Evolutionary conservation across 2,113 vertebrate genomes (phyloP).

Genomic region (Lagopus leucura): DNA sequence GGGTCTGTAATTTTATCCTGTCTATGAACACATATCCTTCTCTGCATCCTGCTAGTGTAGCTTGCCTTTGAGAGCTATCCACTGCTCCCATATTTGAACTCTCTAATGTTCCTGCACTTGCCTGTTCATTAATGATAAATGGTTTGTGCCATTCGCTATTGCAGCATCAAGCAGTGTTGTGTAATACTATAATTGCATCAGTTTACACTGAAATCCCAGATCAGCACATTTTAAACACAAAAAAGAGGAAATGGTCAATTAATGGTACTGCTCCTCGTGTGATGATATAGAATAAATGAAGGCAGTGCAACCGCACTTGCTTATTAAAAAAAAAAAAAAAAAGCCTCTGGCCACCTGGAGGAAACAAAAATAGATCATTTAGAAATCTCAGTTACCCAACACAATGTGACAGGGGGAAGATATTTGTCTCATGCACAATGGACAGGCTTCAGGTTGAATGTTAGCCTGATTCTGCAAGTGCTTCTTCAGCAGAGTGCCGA

Average conservation of each 20-base stretch:
- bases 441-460: background rate
- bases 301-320: background rate
- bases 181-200: background rate
- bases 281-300: background rate
- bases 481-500: background rate
- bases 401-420: background rate
- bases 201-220: background rate
- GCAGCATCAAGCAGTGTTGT: background rate
- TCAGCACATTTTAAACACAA: background rate
- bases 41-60: background rate
- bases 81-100: background rate
- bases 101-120: background rate
- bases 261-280: background rate
- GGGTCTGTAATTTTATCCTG: background rate
- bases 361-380: background rate
- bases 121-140: background rate
- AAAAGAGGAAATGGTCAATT: background rate
- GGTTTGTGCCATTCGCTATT: background rate
- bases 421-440: background rate
- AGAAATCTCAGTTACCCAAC: background rate
- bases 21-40: background rate
- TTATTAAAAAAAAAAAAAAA: background rate
- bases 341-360: background rate
- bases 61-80: background rate
- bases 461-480: background rate